phyloP scores from a whole-genome alignment of 2,113 vertebrate genomes.

The Larimichthys crocea region DNA sequence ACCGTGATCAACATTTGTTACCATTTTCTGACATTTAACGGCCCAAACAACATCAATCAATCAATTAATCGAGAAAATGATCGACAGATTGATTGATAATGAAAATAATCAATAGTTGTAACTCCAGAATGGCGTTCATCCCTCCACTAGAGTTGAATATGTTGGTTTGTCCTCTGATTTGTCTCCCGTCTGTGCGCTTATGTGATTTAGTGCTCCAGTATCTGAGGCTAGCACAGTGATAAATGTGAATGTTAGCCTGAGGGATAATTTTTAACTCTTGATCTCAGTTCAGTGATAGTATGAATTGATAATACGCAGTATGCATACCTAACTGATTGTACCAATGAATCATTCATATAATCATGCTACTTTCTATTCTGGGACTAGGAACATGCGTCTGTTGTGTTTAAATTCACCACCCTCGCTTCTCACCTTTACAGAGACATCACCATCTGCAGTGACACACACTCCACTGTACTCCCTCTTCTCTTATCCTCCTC shows the following conservation, averaged over 20 bases:
- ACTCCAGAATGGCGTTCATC: not conserved
- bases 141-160: not conserved
- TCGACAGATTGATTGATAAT: too few species aligned
- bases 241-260: slow-evolving; percentile 36
- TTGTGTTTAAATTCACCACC: slow-evolving; percentile 43
- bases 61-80: too few species aligned
- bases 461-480: slow-evolving; percentile 44
- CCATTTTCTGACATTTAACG: too few species aligned
- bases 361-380: slow-evolving; percentile 32
- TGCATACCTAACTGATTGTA: not conserved
- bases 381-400: slow-evolving; percentile 16
- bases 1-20: too few species aligned
- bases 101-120: too few species aligned
- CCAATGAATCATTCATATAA: slow-evolving; percentile 29
- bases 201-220: slow-evolving; percentile 14
- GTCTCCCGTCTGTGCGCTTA: not conserved
- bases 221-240: slow-evolving; percentile 29
- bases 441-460: slow-evolving; percentile 53
- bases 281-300: slow-evolving; percentile 35
- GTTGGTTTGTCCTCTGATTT: not conserved
- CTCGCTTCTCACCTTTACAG: slow-evolving; percentile 57
- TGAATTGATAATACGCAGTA: slow-evolving; percentile 21
- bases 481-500: slow-evolving; percentile 36
- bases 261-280: slow-evolving; percentile 33
- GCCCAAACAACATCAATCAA: too few species aligned